These are phyloP conservation scores for Zaprionus africanus DNA, from an alignment of 1,140 invertebrate species.

Conservation along the genomic window DNA sequence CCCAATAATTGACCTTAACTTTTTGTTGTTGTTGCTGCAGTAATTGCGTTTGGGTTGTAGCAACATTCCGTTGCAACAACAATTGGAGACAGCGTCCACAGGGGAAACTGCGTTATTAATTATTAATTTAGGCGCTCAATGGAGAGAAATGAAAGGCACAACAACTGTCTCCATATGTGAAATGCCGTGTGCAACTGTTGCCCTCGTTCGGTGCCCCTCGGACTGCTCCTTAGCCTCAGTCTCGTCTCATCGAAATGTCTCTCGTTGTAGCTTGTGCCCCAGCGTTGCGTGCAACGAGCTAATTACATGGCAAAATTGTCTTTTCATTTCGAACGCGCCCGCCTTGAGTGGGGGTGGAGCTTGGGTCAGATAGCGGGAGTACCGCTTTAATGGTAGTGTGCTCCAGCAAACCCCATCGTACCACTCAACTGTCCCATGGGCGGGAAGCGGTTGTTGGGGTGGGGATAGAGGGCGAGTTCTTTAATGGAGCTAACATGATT, in stretches of 20 bases:
- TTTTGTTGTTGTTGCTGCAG: constrained; percentile 22
- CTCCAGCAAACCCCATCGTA: constrained; percentile 40
- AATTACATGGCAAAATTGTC: constrained; percentile 75
- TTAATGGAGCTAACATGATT: constrained; percentile 73
- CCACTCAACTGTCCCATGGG: constrained; percentile 2
- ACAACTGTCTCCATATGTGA: constrained; percentile 37
- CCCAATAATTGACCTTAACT: constrained; percentile 67
- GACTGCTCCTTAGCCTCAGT: constrained; percentile 4
- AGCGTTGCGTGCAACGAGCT: constrained; percentile 49
- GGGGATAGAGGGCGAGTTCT: constrained; percentile 17
- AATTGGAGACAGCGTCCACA: constrained; percentile 34
- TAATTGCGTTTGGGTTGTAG: constrained; percentile 47
- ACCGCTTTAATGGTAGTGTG: constrained; percentile 44
- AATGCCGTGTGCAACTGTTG: constrained; percentile 21
- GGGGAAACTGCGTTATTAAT: constrained; percentile 70
- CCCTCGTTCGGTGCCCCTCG: too few relatives aligned
- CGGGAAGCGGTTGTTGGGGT: not conserved
- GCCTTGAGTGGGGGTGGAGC: constrained; percentile 17
- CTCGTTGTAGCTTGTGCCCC: not conserved
- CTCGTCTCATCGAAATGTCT: not conserved
- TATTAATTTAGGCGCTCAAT: constrained; percentile 68
- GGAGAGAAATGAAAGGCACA: constrained; percentile 47
- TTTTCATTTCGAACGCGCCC: constrained; percentile 58
- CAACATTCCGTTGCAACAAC: constrained; percentile 40
- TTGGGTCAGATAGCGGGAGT: constrained; percentile 10